Percentiles rank a stretch among this genome's conserved stretches.
Evolutionary conservation across 2,113 vertebrate genomes (phyloP).

Genomic region (Neogale vison): DNA sequence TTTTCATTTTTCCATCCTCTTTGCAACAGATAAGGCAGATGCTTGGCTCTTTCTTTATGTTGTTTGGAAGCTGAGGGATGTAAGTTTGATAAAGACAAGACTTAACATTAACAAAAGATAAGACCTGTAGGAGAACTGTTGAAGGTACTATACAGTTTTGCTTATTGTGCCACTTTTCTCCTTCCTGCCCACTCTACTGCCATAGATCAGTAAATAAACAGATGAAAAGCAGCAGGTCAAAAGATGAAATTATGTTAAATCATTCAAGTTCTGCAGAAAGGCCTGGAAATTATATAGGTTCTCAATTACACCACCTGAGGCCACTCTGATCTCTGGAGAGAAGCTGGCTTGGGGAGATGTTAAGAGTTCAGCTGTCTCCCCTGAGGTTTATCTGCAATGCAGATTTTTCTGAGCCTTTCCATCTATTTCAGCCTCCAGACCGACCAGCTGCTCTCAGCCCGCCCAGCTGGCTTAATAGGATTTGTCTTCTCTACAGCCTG

Average conservation of each 20-base stretch:
- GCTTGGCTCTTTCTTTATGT: neutral
- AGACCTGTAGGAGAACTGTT: neutral
- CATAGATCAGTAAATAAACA: neutral
- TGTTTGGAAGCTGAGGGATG: neutral
- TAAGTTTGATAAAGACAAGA: neutral
- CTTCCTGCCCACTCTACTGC: neutral
- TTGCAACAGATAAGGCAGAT: neutral
- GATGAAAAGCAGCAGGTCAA: constrained; percentile 18
- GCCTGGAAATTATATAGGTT: constrained; percentile 42
- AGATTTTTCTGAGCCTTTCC: constrained; percentile 47
- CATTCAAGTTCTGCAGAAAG: constrained; percentile 46
- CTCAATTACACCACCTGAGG: constrained; percentile 64
- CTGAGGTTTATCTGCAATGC: constrained; percentile 63
- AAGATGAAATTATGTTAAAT: constrained; percentile 9
- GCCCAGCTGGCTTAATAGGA: constrained; percentile 38
- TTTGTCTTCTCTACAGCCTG: constrained; percentile 38
- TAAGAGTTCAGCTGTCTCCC: constrained; percentile 58
- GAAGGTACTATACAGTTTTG: neutral
- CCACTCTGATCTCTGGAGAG: neutral
- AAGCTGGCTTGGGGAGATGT: neutral
- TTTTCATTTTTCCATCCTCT: neutral
- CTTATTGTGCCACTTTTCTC: neutral
- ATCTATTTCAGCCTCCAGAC: constrained; percentile 26
- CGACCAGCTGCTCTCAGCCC: constrained; percentile 45
- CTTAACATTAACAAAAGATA: neutral